A percentile compares a stretch with the other conserved stretches of the same genome.
Evolutionary conservation across 2,797 vertebrate species (phyloP).

Genomic region (Smutsia gigantea): DNA sequence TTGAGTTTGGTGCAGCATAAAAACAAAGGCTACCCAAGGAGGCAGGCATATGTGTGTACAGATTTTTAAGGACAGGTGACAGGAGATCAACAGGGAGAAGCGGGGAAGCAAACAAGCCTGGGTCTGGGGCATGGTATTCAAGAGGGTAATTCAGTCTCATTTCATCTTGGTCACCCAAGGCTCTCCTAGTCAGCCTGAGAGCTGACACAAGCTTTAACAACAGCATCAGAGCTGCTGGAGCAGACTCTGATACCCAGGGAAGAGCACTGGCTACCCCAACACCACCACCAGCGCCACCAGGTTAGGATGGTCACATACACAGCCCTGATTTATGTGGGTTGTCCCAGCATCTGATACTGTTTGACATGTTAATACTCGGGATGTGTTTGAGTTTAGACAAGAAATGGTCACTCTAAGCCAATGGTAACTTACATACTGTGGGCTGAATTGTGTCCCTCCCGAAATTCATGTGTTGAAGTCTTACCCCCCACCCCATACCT

Average conservation of each 20-base stretch:
- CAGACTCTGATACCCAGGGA: neutral
- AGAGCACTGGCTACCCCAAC: neutral
- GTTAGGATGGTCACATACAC: neutral
- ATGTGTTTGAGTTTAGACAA: neutral
- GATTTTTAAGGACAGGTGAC: neutral
- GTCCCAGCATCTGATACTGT: neutral
- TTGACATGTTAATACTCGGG: neutral
- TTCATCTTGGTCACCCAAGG: neutral
- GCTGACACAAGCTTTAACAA: neutral
- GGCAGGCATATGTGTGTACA: neutral
- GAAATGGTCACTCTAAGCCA: neutral
- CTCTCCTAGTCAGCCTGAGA: neutral
- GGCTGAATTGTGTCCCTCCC: neutral
- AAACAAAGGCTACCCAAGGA: neutral
- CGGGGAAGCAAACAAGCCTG: neutral
- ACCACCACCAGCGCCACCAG: neutral
- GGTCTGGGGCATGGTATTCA: neutral
- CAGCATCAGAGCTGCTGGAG: neutral
- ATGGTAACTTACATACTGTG: neutral
- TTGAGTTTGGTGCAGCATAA: neutral
- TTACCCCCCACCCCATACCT: neutral
- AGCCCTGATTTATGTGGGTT: neutral
- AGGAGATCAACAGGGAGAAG: neutral
- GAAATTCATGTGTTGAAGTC: neutral
- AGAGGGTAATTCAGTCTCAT: constrained; percentile 10